A percentile compares a stretch with the other conserved stretches of the same genome.
These are phyloP conservation scores for Scomberomorus guttatus DNA, from an alignment of 2,797 vertebrate species.

Conservation along the genomic window DNA sequence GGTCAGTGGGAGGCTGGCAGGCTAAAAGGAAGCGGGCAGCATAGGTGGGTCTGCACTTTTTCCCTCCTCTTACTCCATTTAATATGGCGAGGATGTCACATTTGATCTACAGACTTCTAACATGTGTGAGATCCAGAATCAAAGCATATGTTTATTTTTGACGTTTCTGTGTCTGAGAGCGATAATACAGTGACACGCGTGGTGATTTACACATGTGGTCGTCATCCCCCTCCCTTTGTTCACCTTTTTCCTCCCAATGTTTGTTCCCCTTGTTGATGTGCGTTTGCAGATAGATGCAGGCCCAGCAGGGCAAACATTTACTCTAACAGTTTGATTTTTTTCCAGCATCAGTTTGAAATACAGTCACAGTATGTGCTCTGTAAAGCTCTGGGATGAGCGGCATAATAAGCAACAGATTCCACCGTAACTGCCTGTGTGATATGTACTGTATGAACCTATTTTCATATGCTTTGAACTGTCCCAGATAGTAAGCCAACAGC, in stretches of 20 bases:
- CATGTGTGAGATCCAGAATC: slow-evolving; percentile 37
- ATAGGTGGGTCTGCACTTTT: slow-evolving; percentile 47
- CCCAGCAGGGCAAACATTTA: slow-evolving; percentile 75
- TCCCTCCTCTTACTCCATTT: slow-evolving; percentile 37
- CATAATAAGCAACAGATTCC: slow-evolving; percentile 68
- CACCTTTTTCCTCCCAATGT: slow-evolving; percentile 43
- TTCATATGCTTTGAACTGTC: slow-evolving; percentile 74
- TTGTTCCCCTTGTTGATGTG: slow-evolving; percentile 55
- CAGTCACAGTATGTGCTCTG: slow-evolving; percentile 68
- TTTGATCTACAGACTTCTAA: slow-evolving; percentile 56
- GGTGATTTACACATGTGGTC: slow-evolving; percentile 37
- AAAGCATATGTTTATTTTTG: slow-evolving; percentile 43
- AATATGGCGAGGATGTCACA: slow-evolving; percentile 31
- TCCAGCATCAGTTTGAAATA: slow-evolving; percentile 63
- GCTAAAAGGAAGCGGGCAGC: slow-evolving; percentile 52
- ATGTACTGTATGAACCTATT: slow-evolving; percentile 71
- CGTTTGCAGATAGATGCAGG: slow-evolving; percentile 59
- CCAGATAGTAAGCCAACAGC: slow-evolving; percentile 62
- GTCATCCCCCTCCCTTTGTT: neutral
- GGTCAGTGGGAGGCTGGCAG: slow-evolving; percentile 74
- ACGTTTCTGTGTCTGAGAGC: slow-evolving; percentile 32
- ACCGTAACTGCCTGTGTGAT: slow-evolving; percentile 63
- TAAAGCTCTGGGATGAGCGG: slow-evolving; percentile 61
- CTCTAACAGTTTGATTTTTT: slow-evolving; percentile 69
- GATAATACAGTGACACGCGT: slow-evolving; percentile 25